Base-by-base conservation (phyloP, 2,797 vertebrate genomes). In the Rallus crepitans region DNA sequence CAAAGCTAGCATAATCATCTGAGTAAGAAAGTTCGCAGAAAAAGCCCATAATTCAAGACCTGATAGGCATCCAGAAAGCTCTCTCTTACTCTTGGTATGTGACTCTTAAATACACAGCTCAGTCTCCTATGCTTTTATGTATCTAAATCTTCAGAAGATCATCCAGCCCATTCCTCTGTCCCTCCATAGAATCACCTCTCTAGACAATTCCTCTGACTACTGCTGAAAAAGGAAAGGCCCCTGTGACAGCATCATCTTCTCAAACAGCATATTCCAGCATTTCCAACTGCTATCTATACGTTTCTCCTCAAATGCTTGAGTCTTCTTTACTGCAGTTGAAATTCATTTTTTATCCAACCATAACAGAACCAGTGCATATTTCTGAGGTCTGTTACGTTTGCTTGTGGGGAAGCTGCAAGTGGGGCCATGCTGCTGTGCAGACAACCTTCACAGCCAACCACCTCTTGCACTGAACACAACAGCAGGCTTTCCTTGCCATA, bases 61-160 rank as follows among this genome's bases (percentile, higher is more conserved):
- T 8, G 13, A 21, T 18, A 39, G 1, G 7, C 21, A 59, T 10
- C 45, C 3, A 81, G 17, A 12, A 61, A 91, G 28, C 31, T 24
- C 15, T 14, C 18, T 45, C 59, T 37, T 37, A 31, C 20, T 61
- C 31, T 14, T 59, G 3, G 4, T 7, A 40, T 9, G 37, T 0
- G 17, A 56, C 28, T 52, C 48, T 37, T 63, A 55, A 40, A 77
- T 24, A 63, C 33, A 27, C 16, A 55, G 4, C 20, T 52, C 27
- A 27, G 2, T 53, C 31, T 76, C 35, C 63, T 69, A 19, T 1
- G 5, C 30, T 56, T 86, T 60, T 64, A 28, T 35, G 76, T 14
- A 35, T 10, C 7, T 7, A 75, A 39, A 15, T 40, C 7, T 28
- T 33, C 66, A 50, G 35, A 33, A 50, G 15, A 48, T 35, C 9